A percentile compares a stretch with the other conserved stretches of the same genome.
These are phyloP conservation scores for Chlorocebus sabaeus DNA, from an alignment of 2,113 vertebrate genomes.

Conservation along the genomic window DNA sequence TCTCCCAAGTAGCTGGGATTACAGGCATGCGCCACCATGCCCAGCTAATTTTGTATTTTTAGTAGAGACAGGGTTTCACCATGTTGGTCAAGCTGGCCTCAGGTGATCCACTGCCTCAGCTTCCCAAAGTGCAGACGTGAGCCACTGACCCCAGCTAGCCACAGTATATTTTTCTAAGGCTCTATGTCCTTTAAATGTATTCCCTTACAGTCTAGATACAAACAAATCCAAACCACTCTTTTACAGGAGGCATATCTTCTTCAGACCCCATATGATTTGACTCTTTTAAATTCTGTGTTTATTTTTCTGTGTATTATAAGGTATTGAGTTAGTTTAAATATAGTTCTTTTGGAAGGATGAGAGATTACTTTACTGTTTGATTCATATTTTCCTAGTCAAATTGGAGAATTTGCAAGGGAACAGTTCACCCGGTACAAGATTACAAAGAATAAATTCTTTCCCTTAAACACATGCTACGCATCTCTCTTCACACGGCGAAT, in stretches of 20 bases:
- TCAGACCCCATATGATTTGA: not conserved
- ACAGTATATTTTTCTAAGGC: not conserved
- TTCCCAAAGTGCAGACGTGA: not conserved
- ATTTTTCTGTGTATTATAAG: not conserved
- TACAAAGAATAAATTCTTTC: not conserved
- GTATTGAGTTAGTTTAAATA: constrained; percentile 7
- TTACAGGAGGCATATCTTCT: not conserved
- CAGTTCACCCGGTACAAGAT: not conserved
- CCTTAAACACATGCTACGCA: not conserved
- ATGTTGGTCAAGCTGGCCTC: no score
- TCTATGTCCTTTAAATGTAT: not conserved
- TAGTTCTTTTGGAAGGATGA: not conserved
- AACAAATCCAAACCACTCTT: not conserved
- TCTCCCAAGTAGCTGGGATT: no score
- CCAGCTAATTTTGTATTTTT: no score
- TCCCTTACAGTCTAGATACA: not conserved
- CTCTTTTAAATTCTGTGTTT: not conserved
- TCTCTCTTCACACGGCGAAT: no score
- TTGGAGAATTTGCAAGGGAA: not conserved
- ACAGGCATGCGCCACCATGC: no score
- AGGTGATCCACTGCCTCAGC: no score
- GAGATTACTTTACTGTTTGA: not conserved
- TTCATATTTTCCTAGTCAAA: not conserved
- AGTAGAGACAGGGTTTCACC: no score
- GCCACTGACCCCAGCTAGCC: no score